Base-by-base conservation (phyloP, 2,888 invertebrate genomes). In the Nomada goodeniana region DNA sequence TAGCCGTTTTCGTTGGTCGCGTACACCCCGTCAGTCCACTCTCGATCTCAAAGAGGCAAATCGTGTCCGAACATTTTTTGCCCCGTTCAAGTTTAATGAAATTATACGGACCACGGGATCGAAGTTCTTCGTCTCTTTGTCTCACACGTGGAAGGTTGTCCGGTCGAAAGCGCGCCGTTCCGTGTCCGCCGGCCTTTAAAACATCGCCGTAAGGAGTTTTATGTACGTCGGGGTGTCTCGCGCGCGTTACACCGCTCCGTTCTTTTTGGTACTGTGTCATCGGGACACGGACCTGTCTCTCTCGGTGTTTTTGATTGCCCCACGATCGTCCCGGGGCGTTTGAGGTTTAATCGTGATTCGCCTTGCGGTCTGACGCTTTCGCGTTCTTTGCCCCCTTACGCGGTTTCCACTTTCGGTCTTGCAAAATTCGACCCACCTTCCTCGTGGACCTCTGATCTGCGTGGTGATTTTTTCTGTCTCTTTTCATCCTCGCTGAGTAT, bases 31-130 rank as follows among this genome's bases (percentile, higher is more conserved):
- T 88, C 85, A 77, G 83, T 87, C 86, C 88, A 91, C 90, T 92
- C 90, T 90, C 91, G 90, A 91, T 91, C 90, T 90, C 89, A 84
- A 89, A 83, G 76, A 74, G 72, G 83, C 83, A 81, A 85, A 88
- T 89, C 86, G 86, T 76, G 86, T 78, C 77, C 83, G 67, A 78
- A 81, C 67, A 76, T 71, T 77, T 87, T 83, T 85, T 83, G 76
- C 85, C 59, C 68, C 67, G 52, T 59, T 64, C 80, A 79, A 69
- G 79, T 81, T 87, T 87, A 88, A 87, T 78, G 80, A 87, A 87
- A 87, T 87, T 80, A 80, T 82, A 72, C 80, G 78, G 75, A 74
- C 78, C 76, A 59, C 64, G 78, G 76, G 85, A 78, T 76, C 76
- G 80, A 76, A 82, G 55, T 42, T 23, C 42, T 50, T 26, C 11